Percentiles rank a stretch among this genome's conserved stretches.
These are phyloP conservation scores for Pterostichus madidus DNA, from an alignment of 2,888 invertebrate species.

Conservation along the genomic window DNA sequence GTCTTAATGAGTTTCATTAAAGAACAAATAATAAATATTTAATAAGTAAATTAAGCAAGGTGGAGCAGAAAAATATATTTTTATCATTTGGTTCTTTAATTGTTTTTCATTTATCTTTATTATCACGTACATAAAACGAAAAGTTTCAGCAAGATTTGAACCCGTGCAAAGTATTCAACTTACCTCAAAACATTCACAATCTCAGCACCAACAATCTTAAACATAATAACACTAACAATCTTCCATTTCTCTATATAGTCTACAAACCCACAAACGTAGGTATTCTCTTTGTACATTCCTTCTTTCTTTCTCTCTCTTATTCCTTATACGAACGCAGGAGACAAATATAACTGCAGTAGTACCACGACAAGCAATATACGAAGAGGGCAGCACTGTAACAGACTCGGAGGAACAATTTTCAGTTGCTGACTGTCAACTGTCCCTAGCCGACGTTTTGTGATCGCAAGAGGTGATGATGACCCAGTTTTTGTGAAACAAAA, in stretches of 20 bases:
- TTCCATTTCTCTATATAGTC: slow-evolving; percentile 7
- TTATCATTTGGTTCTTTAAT: too few species aligned
- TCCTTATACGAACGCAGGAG: background rate
- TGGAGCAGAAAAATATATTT: too few species aligned
- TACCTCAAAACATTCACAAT: background rate
- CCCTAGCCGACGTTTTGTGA: slow-evolving; percentile 30
- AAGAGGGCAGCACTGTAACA: background rate
- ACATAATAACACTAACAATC: slow-evolving; percentile 40
- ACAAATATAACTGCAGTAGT: background rate
- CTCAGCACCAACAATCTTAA: background rate
- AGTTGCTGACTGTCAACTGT: slow-evolving; percentile 35
- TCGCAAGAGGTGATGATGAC: slow-evolving; percentile 39
- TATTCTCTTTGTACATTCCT: background rate
- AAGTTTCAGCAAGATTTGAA: background rate
- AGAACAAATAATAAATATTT: too few species aligned
- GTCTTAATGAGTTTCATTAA: too few species aligned
- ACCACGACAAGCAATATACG: slow-evolving; percentile 1
- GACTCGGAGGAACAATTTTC: slow-evolving; percentile 39
- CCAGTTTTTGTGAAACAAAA: slow-evolving; percentile 36
- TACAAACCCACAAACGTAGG: slow-evolving; percentile 1
- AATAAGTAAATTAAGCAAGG: too few species aligned
- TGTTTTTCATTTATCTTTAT: too few species aligned
- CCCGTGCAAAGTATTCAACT: background rate
- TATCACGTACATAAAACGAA: too few species aligned
- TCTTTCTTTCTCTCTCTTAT: background rate